These are phyloP conservation scores for Lepilemur septentrionalis DNA, from an alignment of 2,797 vertebrate genomes.

Conservation along the genomic window DNA sequence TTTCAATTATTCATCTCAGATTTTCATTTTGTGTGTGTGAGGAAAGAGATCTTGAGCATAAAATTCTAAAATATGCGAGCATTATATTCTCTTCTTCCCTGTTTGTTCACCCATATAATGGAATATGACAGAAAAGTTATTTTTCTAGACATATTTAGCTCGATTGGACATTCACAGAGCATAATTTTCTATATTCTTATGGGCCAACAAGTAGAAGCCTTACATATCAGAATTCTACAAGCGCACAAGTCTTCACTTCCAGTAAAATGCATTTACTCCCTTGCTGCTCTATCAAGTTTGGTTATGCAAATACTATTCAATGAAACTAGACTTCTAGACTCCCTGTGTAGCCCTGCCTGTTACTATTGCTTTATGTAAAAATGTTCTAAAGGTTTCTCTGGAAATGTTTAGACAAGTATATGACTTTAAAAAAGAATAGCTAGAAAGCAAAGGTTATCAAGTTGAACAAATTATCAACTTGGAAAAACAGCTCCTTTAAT, in stretches of 20 bases:
- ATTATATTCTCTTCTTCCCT: conserved; percentile 13
- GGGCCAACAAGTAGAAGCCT: not conserved
- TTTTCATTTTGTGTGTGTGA: not conserved
- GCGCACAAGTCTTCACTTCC: conserved; percentile 13
- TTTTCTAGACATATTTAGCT: conserved; percentile 22
- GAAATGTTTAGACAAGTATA: conserved; percentile 19
- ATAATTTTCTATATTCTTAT: conserved; percentile 40
- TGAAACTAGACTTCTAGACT: conserved; percentile 2
- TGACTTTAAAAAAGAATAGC: not conserved
- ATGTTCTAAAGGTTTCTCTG: not conserved
- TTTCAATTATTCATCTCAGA: conserved; percentile 13
- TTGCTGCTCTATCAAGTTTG: conserved; percentile 49
- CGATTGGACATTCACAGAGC: not conserved
- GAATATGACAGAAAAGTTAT: not conserved
- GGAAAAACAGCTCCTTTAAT: not conserved
- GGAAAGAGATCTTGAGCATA: not conserved
- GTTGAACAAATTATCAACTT: not conserved
- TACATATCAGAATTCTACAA: not conserved
- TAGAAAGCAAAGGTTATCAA: not conserved
- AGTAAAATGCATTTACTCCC: conserved; percentile 16
- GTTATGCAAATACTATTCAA: conserved; percentile 52
- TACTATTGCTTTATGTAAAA: not conserved
- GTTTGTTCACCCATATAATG: conserved; percentile 5
- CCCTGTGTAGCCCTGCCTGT: not conserved
- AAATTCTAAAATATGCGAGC: not conserved